These are phyloP conservation scores for Phenacoccus solenopsis DNA, from an alignment of 1,140 invertebrate genomes.

Conservation along the genomic window DNA sequence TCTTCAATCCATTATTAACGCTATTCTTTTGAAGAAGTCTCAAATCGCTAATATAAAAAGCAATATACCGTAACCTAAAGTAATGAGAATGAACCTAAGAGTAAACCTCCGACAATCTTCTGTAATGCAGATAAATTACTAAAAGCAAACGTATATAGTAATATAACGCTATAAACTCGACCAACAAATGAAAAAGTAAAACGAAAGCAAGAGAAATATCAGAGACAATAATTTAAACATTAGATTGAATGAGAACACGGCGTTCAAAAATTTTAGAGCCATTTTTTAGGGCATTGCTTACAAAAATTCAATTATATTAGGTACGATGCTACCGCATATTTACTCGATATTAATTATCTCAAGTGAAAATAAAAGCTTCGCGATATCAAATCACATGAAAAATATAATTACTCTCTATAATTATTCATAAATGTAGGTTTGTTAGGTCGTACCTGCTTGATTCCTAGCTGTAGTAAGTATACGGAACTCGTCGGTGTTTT, in stretches of 20 bases:
- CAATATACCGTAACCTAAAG: slow-evolving; percentile 13
- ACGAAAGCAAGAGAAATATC: slow-evolving; percentile 1
- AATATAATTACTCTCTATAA: too few species aligned
- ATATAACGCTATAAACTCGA: slow-evolving; percentile 7
- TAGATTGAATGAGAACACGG: slow-evolving; percentile 4
- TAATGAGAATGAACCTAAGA: slow-evolving; percentile 14
- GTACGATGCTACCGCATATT: too few species aligned
- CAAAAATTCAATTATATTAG: too few species aligned
- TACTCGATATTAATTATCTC: too few species aligned
- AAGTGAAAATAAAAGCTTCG: too few species aligned
- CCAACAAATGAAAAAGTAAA: slow-evolving; percentile 7
- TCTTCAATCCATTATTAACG: slow-evolving; percentile 5
- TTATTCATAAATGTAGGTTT: too few species aligned
- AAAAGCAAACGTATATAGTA: background rate
- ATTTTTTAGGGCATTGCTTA: too few species aligned
- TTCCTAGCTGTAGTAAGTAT: too few species aligned
- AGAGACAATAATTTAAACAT: slow-evolving; percentile 12
- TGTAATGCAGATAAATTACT: slow-evolving; percentile 13
- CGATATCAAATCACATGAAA: too few species aligned
- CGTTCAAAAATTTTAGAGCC: background rate
- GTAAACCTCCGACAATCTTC: slow-evolving; percentile 7
- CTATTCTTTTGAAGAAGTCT: slow-evolving; percentile 9
- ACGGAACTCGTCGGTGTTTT: too few species aligned
- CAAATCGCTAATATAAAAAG: slow-evolving; percentile 11
- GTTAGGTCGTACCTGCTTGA: too few species aligned